phyloP scores from a whole-genome alignment of 2,888 invertebrate genomes.

The Orchestes rusci region DNA sequence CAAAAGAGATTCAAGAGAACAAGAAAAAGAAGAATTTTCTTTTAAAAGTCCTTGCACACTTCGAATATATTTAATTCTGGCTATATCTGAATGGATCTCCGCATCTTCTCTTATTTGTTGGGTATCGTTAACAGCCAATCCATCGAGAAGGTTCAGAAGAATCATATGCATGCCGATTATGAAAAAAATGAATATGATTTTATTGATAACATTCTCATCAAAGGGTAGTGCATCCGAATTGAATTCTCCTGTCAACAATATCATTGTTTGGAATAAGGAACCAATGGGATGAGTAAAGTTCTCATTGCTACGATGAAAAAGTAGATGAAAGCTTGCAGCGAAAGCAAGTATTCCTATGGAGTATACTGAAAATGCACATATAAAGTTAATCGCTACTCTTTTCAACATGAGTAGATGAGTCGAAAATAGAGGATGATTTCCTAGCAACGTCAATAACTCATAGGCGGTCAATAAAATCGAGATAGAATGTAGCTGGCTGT shows the following conservation, averaged over 20 bases:
- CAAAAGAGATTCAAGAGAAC: too few species aligned
- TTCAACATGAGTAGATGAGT: slow-evolving; percentile 78
- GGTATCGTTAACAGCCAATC: slow-evolving; percentile 79
- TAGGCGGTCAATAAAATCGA: slow-evolving; percentile 68
- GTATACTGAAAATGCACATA: slow-evolving; percentile 71
- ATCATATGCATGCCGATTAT: slow-evolving; percentile 79
- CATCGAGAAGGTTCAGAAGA: slow-evolving; percentile 73
- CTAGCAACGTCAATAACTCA: slow-evolving; percentile 69
- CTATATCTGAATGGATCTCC: slow-evolving; percentile 67
- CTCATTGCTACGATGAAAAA: slow-evolving; percentile 53
- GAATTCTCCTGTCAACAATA: slow-evolving; percentile 82
- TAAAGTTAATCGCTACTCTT: slow-evolving; percentile 72
- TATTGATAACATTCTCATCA: slow-evolving; percentile 57
- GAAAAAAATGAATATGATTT: slow-evolving; percentile 69
- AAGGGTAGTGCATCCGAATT: slow-evolving; percentile 57
- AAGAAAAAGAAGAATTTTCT: too few species aligned
- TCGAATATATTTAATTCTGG: slow-evolving; percentile 61
- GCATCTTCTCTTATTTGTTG: slow-evolving; percentile 69
- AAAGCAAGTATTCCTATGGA: slow-evolving; percentile 76
- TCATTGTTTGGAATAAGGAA: slow-evolving; percentile 66
- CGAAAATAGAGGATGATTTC: slow-evolving; percentile 70
- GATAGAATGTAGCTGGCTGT: slow-evolving; percentile 61
- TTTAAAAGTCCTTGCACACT: too few species aligned
- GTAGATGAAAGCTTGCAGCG: slow-evolving; percentile 70
- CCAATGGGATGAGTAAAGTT: slow-evolving; percentile 59